Base-by-base conservation (phyloP, 2,797 vertebrate species). In the Dicrostonyx torquatus region DNA sequence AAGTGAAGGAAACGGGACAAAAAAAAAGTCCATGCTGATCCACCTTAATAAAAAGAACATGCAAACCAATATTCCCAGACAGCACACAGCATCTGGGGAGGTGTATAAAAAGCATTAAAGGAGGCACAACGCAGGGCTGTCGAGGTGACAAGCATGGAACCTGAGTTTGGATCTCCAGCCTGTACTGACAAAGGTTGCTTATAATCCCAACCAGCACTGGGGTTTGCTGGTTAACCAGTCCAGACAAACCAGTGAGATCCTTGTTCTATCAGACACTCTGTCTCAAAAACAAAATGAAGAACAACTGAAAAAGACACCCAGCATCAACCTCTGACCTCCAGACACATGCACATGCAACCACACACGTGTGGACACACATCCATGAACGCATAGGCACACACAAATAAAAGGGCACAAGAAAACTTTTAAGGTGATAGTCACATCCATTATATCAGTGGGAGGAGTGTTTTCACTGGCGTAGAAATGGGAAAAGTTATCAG, bases 11-110 rank as follows among this genome's bases (percentile, higher is more conserved):
- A 86, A 75, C 4, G 6, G 60, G 20, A 45, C 6, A 24, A 62
- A 64, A 89, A 82, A 40, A 37, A 31, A 73, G 31, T 34, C 0
- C 13, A 64, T 9, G 53, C 34, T 79, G 53, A 31, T 70, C 20
- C 20, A 85, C 80, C 83, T 75, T 94, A 48, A 55, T 82, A 94
- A 94, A 48, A 12, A 64, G 1, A 50, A 64, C 87, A 60, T 24
- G 48, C 48, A 82, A 76, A 48, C 4, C 78, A 50, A 58, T 50
- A 14, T 13, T 11, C 12, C 26, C 43, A 64, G 40, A 87, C 50
- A 85, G 13, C 45, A 86, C 62, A 70, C 82, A 58, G 53, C 80
- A 26, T 72, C 90, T 29, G 43, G 34, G 68, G 77, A 80, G 82
- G 50, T 53, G 20, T 17, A 9, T 14, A 12, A 1, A 2, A 79